Percentiles rank a stretch among this genome's conserved stretches.
Evolutionary conservation across 2,113 vertebrate genomes (phyloP).

Genomic region (Proteles cristata): DNA sequence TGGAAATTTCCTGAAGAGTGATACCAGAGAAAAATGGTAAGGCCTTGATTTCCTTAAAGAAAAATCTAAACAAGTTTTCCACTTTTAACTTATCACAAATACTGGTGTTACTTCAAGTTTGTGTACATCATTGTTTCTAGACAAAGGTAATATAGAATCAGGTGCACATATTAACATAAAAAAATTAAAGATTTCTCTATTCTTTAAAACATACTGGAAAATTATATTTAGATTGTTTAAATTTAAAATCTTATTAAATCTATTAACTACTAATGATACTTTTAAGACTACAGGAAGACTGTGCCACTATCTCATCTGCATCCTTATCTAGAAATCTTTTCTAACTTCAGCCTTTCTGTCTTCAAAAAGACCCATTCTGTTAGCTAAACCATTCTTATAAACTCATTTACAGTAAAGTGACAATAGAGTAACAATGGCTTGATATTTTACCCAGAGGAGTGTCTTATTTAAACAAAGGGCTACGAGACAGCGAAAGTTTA

Average conservation of each 20-base stretch:
- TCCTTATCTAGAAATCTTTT: not conserved
- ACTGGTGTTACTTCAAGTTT: not conserved
- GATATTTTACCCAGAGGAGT: not conserved
- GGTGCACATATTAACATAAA: not conserved
- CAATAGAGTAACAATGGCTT: not conserved
- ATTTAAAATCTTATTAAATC: constrained; percentile 13
- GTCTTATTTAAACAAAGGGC: not conserved
- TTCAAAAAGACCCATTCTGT: not conserved
- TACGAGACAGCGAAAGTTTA: not conserved
- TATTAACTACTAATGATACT: not conserved
- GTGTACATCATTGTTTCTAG: not conserved
- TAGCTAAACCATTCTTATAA: not conserved
- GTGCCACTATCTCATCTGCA: not conserved
- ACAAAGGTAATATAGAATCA: not conserved
- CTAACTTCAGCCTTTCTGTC: not conserved
- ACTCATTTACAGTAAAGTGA: not conserved
- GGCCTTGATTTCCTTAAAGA: not conserved
- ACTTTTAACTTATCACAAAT: not conserved
- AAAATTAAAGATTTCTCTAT: not conserved
- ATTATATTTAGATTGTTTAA: not conserved
- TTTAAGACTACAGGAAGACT: not conserved
- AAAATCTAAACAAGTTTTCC: not conserved
- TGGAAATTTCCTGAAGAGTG: not conserved
- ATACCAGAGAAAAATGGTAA: not conserved
- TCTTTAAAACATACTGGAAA: not conserved